These are phyloP conservation scores for Ochropacha duplaris DNA, from an alignment of 2,888 invertebrate genomes.

Conservation along the genomic window DNA sequence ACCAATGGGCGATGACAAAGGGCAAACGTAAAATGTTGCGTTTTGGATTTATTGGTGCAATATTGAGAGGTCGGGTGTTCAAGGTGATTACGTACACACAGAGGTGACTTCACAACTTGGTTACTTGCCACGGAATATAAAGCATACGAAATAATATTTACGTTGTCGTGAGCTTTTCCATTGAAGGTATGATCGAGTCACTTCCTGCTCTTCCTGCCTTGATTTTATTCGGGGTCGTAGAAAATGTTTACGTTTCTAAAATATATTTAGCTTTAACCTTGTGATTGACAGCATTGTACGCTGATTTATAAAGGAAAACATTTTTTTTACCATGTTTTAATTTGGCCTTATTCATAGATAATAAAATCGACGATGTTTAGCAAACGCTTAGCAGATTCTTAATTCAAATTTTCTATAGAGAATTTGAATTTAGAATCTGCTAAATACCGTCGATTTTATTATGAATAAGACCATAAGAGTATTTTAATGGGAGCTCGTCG, in stretches of 20 bases:
- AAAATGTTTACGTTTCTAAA: background rate
- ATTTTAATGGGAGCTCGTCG: too few species aligned
- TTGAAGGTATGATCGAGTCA: background rate
- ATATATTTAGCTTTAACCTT: background rate
- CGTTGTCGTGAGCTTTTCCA: constrained; percentile 2
- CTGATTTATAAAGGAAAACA: too few species aligned
- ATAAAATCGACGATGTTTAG: too few species aligned
- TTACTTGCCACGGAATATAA: background rate
- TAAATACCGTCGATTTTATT: too few species aligned
- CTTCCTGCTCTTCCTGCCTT: background rate
- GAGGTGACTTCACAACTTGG: background rate
- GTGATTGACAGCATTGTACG: too few species aligned
- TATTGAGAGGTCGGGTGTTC: background rate
- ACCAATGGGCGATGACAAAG: constrained; percentile 2
- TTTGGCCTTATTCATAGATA: too few species aligned
- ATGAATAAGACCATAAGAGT: too few species aligned
- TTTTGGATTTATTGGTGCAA: background rate
- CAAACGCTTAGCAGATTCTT: too few species aligned
- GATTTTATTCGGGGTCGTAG: background rate
- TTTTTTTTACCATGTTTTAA: too few species aligned
- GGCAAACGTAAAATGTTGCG: background rate
- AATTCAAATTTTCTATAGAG: too few species aligned
- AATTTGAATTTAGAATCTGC: too few species aligned
- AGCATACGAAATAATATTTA: background rate
- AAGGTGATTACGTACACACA: background rate